Conservation (phyloP, 2,888 invertebrate genomes). For the Nasonia oneida region DNA sequence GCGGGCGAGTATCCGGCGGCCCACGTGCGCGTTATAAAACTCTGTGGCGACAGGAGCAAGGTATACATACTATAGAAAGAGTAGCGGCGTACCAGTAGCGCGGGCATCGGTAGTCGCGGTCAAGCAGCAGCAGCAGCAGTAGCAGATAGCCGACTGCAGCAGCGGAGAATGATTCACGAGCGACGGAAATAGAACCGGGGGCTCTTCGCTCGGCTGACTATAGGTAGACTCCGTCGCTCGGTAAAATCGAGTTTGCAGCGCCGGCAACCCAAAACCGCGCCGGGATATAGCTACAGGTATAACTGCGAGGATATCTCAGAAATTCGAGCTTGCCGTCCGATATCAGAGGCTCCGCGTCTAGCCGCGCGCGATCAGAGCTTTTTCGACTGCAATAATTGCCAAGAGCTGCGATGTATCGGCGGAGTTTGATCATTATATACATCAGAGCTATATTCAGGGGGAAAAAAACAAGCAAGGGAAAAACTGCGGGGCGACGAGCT, state of each 20-base stretch:
- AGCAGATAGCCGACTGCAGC: conserved; percentile 70
- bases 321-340: conserved; percentile 63
- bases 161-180: conserved; percentile 76
- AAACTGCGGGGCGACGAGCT: conserved; percentile 19
- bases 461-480: background rate
- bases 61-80: background rate
- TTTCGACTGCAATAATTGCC: conserved; percentile 14
- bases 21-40: background rate
- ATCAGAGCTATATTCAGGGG: background rate
- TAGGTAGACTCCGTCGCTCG: conserved; percentile 52
- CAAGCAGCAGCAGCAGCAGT: conserved; percentile 30
- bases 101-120: conserved; percentile 26
- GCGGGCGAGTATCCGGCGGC: background rate
- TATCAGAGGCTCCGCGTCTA: conserved; percentile 10
- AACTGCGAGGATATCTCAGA: conserved; percentile 68
- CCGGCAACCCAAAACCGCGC: conserved; percentile 4
- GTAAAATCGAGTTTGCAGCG: conserved; percentile 68
- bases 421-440: background rate
- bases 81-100: background rate
- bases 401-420: background rate
- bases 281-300: background rate
- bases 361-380: background rate
- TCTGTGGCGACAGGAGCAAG: background rate
- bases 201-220: conserved; percentile 56
- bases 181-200: conserved; percentile 76